Percentiles rank a stretch among this genome's conserved stretches.
phyloP scores from a whole-genome alignment of 2,797 vertebrate species.

The Danio choprae region DNA sequence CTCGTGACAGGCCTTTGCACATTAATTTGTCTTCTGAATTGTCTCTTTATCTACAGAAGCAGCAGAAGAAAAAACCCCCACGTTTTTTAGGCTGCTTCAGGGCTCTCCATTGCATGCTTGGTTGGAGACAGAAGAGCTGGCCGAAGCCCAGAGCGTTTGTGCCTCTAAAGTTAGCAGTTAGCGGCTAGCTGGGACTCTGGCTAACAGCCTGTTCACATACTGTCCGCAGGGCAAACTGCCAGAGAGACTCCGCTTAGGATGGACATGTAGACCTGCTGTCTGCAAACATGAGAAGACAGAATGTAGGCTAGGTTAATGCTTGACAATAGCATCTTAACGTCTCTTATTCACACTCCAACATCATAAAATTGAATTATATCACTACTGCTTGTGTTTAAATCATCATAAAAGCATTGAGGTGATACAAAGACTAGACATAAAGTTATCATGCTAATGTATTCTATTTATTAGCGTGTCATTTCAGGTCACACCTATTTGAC shows the following conservation, averaged over 20 bases:
- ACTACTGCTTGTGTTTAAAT: not conserved
- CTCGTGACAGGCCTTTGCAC: slow-evolving; percentile 27
- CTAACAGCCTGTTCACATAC: slow-evolving; percentile 63
- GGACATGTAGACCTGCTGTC: slow-evolving; percentile 58
- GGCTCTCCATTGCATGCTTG: slow-evolving; percentile 7
- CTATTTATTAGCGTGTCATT: not conserved
- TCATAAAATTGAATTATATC: not conserved
- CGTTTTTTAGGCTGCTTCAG: not conserved
- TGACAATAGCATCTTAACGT: not conserved
- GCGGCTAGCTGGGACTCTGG: slow-evolving; percentile 73
- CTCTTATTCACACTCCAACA: not conserved
- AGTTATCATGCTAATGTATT: not conserved
- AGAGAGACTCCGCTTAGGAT: slow-evolving; percentile 63
- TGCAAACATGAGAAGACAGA: slow-evolving; percentile 39
- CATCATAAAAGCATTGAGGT: too few relatives aligned
- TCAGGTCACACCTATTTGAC: too few relatives aligned
- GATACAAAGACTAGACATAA: not conserved
- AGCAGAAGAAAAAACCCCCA: not conserved
- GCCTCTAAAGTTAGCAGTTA: slow-evolving; percentile 70
- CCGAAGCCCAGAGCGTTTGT: slow-evolving; percentile 60
- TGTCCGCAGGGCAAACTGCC: slow-evolving; percentile 61
- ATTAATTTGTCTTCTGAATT: slow-evolving; percentile 25
- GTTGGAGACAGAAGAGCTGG: slow-evolving; percentile 24
- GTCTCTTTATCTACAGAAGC: slow-evolving; percentile 27
- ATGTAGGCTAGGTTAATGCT: not conserved